Evolutionary conservation across 2,113 vertebrate species (phyloP).

Genomic region (Columbina picui): DNA sequence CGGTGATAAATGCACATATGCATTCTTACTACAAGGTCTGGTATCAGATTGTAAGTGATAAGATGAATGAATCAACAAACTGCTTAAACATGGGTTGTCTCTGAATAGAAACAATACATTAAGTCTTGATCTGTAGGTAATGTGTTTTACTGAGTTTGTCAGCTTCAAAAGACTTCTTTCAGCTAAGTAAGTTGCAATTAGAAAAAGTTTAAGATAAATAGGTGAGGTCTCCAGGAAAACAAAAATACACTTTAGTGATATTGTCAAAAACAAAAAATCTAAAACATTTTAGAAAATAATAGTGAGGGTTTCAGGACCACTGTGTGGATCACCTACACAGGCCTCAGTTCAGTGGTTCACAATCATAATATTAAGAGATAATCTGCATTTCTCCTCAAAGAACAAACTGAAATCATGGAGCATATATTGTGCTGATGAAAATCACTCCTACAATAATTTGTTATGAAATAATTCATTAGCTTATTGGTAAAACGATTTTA

Average conservation of each 20-base stretch:
- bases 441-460: background rate
- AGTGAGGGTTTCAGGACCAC: background rate
- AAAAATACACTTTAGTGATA: background rate
- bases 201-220: background rate
- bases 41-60: background rate
- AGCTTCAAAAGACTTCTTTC: background rate
- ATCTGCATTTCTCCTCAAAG: background rate
- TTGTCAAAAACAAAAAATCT: background rate
- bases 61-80: background rate
- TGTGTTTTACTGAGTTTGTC: background rate
- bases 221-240: background rate
- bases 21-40: background rate
- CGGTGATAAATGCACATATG: background rate
- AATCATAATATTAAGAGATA: background rate
- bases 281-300: background rate
- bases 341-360: background rate
- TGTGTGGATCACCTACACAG: background rate
- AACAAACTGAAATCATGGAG: background rate
- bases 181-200: background rate
- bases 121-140: background rate
- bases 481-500: background rate
- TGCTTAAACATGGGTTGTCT: background rate
- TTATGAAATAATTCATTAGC: background rate
- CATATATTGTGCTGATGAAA: background rate
- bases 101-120: background rate